phyloP scores from a whole-genome alignment of 2,113 vertebrate species.

The Carollia perspicillata region DNA sequence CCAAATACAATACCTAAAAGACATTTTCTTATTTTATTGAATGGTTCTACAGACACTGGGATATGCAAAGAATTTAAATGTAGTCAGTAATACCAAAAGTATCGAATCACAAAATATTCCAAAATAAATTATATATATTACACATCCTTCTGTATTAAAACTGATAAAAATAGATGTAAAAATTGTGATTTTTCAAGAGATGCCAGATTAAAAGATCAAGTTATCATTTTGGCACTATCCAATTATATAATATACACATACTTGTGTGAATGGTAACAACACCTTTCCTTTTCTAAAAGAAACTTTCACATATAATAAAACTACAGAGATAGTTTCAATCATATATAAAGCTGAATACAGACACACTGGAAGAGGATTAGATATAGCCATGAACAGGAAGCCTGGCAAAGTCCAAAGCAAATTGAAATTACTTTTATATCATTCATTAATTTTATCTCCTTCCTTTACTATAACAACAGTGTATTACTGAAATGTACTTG shows the following conservation, averaged over 20 bases:
- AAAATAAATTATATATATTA: constrained; percentile 62
- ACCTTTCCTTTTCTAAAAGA: constrained; percentile 45
- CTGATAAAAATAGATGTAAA: constrained; percentile 36
- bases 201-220: constrained; percentile 49
- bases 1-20: constrained; percentile 64
- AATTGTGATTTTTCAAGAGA: constrained; percentile 15
- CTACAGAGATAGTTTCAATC: constrained; percentile 40
- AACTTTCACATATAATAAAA: constrained; percentile 47
- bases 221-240: constrained; percentile 38
- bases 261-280: constrained; percentile 12
- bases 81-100: constrained; percentile 37
- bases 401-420: constrained; percentile 25
- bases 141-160: constrained; percentile 54
- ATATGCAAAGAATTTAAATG: constrained; percentile 58
- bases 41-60: constrained; percentile 49
- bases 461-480: constrained; percentile 6
- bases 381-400: constrained; percentile 41
- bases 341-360: constrained; percentile 58
- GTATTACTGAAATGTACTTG: not conserved
- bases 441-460: constrained; percentile 24
- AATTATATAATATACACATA: constrained; percentile 37
- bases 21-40: constrained; percentile 67
- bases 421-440: constrained; percentile 43
- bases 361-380: constrained; percentile 10
- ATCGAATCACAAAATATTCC: constrained; percentile 53